Evolutionary conservation across 2,888 invertebrate genomes (phyloP), one percentile per base, ranked within the genome.

Genomic region (Chrysotoxum bicinctum): DNA sequence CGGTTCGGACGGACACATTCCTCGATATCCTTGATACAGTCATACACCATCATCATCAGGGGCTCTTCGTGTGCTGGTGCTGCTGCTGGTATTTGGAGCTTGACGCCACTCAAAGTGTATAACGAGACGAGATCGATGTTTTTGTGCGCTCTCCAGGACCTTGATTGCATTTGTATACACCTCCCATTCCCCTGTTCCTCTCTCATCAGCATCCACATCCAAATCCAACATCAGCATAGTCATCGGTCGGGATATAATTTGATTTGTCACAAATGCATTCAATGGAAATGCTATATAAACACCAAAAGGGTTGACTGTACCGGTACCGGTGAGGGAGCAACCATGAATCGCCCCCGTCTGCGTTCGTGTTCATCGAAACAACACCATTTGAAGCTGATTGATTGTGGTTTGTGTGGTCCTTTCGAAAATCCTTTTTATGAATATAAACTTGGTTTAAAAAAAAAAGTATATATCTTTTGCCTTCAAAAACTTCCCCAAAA

Each of bases 201-300:
- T 19, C 45, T 45, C 62, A 26, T 40, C 43, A 43, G 35, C 58
- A 37, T 58, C 62, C 30, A 30, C 54, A 54, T 54, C 32, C 54
- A 54, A 30, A 54, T 54, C 37, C 23, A 58, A 14, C 58, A 58
- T 16, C 64, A 45, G 12, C 64, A 64, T 64, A 56, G 43, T 37
- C 52, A 60, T 35, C 48, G 32, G 76, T 66, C 35, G 35, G 74
- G 48, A 45, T 58, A 72, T 84, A 84, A 84, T 84, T 84, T 76
- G 84, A 84, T 84, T 84, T 84, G 84, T 80, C 70, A 30, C 75
- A 68, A 79, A 70, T 75, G 74, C 79, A 79, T 79, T 79, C 75
- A 84, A 75, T 75, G 84, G 74, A 69, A 78, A 78, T 83, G 78
- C 83, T 74, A 78, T 69, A 62, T 75, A 79, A 84, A 84, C 75